Conservation (phyloP, 2,888 invertebrate genomes). For the Pammene fasciana region DNA sequence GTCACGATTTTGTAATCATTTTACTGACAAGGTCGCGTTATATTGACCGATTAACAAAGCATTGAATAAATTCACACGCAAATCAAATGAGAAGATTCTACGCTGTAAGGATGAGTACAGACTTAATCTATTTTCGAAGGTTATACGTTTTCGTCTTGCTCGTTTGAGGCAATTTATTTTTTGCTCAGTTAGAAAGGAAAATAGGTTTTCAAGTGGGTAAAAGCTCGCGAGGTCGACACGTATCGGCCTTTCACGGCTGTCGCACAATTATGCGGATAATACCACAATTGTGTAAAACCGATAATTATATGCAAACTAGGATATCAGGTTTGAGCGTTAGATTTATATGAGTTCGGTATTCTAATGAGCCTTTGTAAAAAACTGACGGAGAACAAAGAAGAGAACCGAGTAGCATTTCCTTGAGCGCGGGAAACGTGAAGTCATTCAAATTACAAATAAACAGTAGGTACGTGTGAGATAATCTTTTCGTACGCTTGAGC, state of each 20-base stretch:
- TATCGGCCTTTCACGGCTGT: constrained; percentile 38
- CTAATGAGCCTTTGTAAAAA: constrained; percentile 57
- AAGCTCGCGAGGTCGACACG: constrained; percentile 35
- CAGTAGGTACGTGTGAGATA: constrained; percentile 47
- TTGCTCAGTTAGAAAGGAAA: constrained; percentile 36
- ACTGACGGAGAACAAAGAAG: constrained; percentile 54
- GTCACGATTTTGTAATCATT: constrained; percentile 63
- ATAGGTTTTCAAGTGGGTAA: constrained; percentile 37
- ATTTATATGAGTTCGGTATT: constrained; percentile 48
- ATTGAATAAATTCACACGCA: constrained; percentile 42
- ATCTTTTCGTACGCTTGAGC: constrained; percentile 49
- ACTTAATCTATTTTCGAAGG: constrained; percentile 38
- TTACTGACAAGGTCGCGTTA: constrained; percentile 48
- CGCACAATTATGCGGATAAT: constrained; percentile 38
- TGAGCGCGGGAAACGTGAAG: constrained; percentile 66
- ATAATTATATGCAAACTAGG: constrained; percentile 39
- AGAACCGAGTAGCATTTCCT: constrained; percentile 59
- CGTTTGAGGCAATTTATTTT: constrained; percentile 38
- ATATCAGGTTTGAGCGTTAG: constrained; percentile 34
- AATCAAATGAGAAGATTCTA: constrained; percentile 37
- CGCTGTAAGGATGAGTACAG: constrained; percentile 34
- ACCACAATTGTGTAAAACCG: constrained; percentile 36
- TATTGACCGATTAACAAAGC: constrained; percentile 42
- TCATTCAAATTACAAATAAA: constrained; percentile 50
- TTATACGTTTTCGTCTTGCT: constrained; percentile 31